Evolutionary conservation across 1,140 invertebrate genomes (phyloP).

Genomic region (Diprion similis): DNA sequence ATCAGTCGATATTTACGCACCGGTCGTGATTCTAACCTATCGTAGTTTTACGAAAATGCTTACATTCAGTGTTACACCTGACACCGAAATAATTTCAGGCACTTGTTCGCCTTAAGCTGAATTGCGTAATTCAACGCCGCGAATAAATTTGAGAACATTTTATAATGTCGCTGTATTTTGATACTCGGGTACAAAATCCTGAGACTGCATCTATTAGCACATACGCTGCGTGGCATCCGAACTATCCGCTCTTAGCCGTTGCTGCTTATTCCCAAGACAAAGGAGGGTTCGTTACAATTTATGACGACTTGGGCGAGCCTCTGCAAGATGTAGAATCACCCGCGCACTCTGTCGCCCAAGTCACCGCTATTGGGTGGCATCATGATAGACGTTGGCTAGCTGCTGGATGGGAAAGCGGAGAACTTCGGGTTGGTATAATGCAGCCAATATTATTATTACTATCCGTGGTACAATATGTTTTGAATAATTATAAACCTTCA

Average conservation of each 20-base stretch:
- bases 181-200: slow-evolving; percentile 74
- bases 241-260: slow-evolving; percentile 81
- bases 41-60: neutral
- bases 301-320: slow-evolving; percentile 86
- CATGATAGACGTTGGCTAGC: slow-evolving; percentile 81
- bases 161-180: slow-evolving; percentile 79
- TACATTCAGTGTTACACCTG: neutral
- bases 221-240: slow-evolving; percentile 80
- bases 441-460: neutral
- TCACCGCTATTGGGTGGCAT: slow-evolving; percentile 87
- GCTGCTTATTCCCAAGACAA: slow-evolving; percentile 85
- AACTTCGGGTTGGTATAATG: slow-evolving; percentile 82
- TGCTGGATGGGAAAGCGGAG: slow-evolving; percentile 91
- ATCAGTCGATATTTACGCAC: too few species aligned
- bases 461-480: neutral
- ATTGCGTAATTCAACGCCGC: neutral
- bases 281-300: slow-evolving; percentile 87
- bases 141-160: neutral
- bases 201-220: slow-evolving; percentile 76
- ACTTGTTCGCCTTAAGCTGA: neutral
- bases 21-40: neutral
- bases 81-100: too few species aligned
- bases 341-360: slow-evolving; percentile 75
- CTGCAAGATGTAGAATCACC: slow-evolving; percentile 81
- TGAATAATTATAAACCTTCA: neutral